Percentiles rank a stretch among this genome's conserved stretches.
phyloP scores from a whole-genome alignment of 2,113 vertebrate genomes.

The Tenrec ecaudatus region DNA sequence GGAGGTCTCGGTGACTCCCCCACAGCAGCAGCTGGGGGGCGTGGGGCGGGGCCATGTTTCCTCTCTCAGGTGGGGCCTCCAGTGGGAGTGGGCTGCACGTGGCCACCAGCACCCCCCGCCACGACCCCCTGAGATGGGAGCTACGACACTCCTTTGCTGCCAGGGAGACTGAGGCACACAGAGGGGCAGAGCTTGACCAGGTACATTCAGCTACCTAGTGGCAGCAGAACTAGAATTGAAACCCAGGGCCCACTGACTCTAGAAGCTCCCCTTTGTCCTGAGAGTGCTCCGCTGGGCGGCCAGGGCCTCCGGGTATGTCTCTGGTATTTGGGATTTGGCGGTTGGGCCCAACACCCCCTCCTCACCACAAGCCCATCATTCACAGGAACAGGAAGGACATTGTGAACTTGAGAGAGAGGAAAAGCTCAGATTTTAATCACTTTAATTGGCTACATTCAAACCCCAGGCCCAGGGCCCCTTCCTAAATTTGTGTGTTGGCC shows the following conservation, averaged over 20 bases:
- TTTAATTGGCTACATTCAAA: rapidly evolving
- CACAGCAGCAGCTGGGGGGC: no score
- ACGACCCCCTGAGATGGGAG: rapidly evolving
- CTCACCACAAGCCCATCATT: no score
- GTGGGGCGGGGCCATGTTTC: no score
- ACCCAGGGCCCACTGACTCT: not conserved
- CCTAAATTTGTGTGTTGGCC: not conserved
- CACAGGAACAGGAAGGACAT: not conserved
- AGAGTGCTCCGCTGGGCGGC: not conserved
- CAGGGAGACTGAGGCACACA: not conserved
- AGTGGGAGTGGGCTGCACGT: no score
- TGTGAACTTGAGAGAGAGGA: no score
- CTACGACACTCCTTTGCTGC: rapidly evolving
- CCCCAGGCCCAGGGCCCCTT: not conserved
- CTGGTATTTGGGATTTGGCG: not conserved
- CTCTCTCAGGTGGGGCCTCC: no score
- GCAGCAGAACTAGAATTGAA: not conserved
- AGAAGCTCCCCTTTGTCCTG: not conserved
- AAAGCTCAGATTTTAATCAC: rapidly evolving
- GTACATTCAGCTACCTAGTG: not conserved
- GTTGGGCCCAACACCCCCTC: rapidly evolving
- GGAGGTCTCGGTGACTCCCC: no score
- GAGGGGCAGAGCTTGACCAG: not conserved
- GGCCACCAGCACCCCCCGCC: no score
- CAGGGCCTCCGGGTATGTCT: not conserved